Base-by-base conservation (phyloP, 2,888 invertebrate genomes). In the Dioctria linearis region DNA sequence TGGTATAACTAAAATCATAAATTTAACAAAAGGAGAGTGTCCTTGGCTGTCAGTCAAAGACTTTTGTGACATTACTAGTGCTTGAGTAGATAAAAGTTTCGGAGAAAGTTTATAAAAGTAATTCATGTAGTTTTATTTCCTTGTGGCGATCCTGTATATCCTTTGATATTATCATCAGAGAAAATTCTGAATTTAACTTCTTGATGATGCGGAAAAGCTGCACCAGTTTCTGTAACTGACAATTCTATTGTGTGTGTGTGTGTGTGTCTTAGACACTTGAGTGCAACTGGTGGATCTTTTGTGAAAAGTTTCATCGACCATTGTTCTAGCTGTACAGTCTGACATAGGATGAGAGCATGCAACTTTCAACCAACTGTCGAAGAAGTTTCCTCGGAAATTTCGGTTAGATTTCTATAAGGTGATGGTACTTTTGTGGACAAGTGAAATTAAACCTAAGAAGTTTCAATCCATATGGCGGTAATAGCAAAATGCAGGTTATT, bases 201-300 rank as follows among this genome's bases (percentile, higher is more conserved):
- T 73, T 73, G 73, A 73, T 73, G 73, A 57, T 57, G 73, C 73
- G 73, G 73, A 73, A 73, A 57, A 57, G 57, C n/a, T 73, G 73
- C 73, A 73, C 40, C 11, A 8, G 11, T n/a, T 54, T 54, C 54
- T 54, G 54, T 54, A 11, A 54, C 54, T 54, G 54, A 73, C 59
- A 59, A 57, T 59, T 73, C 42, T 40, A 73, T 73, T 73, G 73
- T 54, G 13, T 73, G 57, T 39, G 13, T 25, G 25, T 25, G 25
- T 25, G 25, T 25, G 25, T 25, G 2, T 25, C 25, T 0, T 25
- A 25, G 0, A 25, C 73, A 73, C 59, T 73, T 57, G 54, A 54
- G 57, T 73, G 73, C 73, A 73, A 73, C 73, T 73, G 43, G 73
- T 73, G 73, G 73, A 73, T 42, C 51, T 11, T 2, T 6, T 73